These are phyloP conservation scores for Dione juno DNA, from an alignment of 2,888 invertebrate species.

Conservation along the genomic window DNA sequence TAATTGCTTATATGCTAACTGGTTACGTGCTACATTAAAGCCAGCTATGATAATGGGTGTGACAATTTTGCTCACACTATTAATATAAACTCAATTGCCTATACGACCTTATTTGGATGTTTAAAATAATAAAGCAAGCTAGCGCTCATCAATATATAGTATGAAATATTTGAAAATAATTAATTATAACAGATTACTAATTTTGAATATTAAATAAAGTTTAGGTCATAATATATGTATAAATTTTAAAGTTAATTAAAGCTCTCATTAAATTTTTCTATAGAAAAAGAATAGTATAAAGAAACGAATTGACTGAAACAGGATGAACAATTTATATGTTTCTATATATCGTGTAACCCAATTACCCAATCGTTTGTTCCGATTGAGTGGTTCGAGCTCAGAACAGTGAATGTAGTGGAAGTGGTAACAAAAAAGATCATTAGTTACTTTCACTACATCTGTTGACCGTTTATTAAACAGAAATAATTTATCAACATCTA, in stretches of 20 bases:
- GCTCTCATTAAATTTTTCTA: not conserved
- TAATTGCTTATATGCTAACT: constrained; percentile 14
- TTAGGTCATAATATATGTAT: too few relatives aligned
- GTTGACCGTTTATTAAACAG: not conserved
- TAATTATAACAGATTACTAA: too few relatives aligned
- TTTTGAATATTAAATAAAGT: too few relatives aligned
- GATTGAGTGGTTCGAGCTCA: constrained; percentile 40
- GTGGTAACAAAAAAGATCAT: not conserved
- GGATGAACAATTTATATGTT: constrained; percentile 24
- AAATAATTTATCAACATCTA: not conserved
- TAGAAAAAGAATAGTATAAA: not conserved
- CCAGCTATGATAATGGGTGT: not conserved
- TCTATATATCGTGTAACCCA: constrained; percentile 45
- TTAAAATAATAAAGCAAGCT: not conserved
- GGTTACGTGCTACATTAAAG: not conserved
- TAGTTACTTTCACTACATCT: not conserved
- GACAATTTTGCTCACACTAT: not conserved
- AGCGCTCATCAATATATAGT: too few relatives aligned
- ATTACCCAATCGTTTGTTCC: constrained; percentile 48
- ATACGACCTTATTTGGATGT: not conserved
- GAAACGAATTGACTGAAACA: constrained; percentile 6
- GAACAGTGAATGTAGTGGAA: constrained; percentile 16
- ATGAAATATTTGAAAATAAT: too few relatives aligned
- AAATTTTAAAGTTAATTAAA: not conserved
- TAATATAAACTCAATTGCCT: not conserved